phyloP scores from a whole-genome alignment of 1,140 invertebrate species.

The Tetramorium alpestre region DNA sequence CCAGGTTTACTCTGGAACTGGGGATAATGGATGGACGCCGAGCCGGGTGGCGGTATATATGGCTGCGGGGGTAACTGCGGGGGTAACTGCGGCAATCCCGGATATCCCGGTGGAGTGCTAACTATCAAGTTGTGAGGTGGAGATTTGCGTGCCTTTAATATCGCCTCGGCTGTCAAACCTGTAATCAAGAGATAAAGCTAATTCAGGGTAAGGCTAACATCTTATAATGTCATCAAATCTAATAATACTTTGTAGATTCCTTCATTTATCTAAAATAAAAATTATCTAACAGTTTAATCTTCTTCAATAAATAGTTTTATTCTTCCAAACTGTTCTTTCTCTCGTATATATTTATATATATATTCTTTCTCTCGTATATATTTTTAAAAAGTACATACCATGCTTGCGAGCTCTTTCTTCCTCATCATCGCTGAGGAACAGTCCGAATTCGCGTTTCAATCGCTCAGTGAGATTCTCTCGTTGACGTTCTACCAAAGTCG shows the following conservation, averaged over 20 bases:
- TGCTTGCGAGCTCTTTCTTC: slow-evolving; percentile 86
- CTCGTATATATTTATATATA: not conserved
- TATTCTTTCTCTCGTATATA: not conserved
- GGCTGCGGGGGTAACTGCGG: slow-evolving; percentile 79
- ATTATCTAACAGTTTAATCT: not conserved
- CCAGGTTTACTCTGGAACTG: slow-evolving; percentile 75
- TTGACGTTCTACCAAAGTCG: slow-evolving; percentile 90
- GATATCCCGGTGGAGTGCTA: slow-evolving; percentile 63
- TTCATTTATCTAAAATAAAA: not conserved
- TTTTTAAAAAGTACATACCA: slow-evolving; percentile 71
- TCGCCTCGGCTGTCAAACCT: slow-evolving; percentile 82
- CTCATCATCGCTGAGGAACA: slow-evolving; percentile 90
- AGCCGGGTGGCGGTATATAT: slow-evolving; percentile 84
- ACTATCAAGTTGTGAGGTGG: slow-evolving; percentile 54
- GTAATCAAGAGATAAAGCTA: slow-evolving; percentile 7
- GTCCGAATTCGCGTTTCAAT: slow-evolving; percentile 91
- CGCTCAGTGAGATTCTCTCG: slow-evolving; percentile 91
- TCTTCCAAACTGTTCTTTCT: not conserved
- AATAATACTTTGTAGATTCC: not conserved
- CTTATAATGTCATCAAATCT: not conserved
- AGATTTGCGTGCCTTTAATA: slow-evolving; percentile 80
- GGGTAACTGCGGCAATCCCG: slow-evolving; percentile 69
- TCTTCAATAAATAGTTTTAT: not conserved
- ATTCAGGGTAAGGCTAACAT: not conserved
- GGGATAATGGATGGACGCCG: slow-evolving; percentile 79